Percentiles rank a stretch among this genome's conserved stretches.
Conservation (phyloP, 1,140 invertebrate species). For the Monochamus saltuarius region DNA sequence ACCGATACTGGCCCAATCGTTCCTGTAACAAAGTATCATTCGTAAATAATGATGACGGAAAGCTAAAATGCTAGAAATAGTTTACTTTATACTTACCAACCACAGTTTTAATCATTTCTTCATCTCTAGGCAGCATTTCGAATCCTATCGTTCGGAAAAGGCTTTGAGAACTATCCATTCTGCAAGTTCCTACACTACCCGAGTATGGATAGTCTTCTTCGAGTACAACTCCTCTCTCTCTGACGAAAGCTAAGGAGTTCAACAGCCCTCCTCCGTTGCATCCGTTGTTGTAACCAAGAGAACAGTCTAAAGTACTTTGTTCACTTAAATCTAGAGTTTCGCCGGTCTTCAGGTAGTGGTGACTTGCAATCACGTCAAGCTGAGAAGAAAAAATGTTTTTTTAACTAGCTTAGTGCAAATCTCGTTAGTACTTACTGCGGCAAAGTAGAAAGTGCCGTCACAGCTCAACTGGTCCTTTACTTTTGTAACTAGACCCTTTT, state of each 20-base stretch:
- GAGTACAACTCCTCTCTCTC: neutral
- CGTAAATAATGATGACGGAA: neutral
- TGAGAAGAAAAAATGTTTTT: neutral
- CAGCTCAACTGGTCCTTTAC: neutral
- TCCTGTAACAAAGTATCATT: neutral
- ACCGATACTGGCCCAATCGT: neutral
- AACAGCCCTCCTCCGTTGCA: neutral
- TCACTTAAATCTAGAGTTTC: neutral
- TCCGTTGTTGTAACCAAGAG: neutral
- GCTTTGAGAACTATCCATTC: neutral
- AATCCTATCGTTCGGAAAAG: neutral
- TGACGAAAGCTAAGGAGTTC: neutral
- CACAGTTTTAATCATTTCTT: neutral
- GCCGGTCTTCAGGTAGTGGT: neutral
- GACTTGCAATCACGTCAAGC: neutral
- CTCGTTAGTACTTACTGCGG: neutral
- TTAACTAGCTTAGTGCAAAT: neutral
- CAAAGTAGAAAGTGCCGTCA: neutral
- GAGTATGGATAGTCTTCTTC: slow-evolving; percentile 1
- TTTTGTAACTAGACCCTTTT: neutral
- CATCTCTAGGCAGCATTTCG: neutral
- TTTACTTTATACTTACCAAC: neutral
- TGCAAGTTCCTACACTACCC: neutral
- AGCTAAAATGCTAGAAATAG: neutral
- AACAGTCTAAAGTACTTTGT: neutral